phyloP scores from a whole-genome alignment of 2,797 vertebrate genomes.

The Rhodeus uyekii region DNA sequence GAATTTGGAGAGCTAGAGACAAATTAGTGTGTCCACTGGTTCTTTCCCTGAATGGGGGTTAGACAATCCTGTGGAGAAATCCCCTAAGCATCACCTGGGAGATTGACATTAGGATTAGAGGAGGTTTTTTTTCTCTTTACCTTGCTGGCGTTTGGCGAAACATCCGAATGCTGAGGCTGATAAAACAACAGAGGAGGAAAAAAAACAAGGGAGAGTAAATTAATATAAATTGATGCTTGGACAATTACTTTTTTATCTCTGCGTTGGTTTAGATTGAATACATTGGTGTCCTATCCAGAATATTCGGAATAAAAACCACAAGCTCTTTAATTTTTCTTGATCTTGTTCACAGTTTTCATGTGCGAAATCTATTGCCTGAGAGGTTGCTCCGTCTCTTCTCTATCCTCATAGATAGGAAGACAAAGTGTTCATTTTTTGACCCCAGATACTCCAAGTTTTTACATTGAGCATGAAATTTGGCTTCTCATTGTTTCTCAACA shows the following conservation, averaged over 20 bases:
- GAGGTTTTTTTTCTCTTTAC: conserved; percentile 12
- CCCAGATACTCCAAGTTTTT: conserved; percentile 31
- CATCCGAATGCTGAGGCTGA: conserved; percentile 37
- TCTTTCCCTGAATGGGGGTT: conserved; percentile 58
- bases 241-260: conserved; percentile 24
- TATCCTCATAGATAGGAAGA: background rate
- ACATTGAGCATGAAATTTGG: conserved; percentile 50
- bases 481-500: conserved; percentile 46
- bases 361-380: background rate
- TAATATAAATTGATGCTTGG: conserved; percentile 39
- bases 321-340: background rate
- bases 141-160: conserved; percentile 48
- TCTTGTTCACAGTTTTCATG: background rate
- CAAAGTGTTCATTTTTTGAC: conserved; percentile 47
- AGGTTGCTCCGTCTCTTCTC: background rate
- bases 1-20: conserved; percentile 36
- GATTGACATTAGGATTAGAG: conserved; percentile 69
- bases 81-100: conserved; percentile 50
- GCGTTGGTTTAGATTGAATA: background rate
- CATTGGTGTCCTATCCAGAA: background rate
- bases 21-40: conserved; percentile 61
- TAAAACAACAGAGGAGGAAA: conserved; percentile 52
- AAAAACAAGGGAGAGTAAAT: conserved; percentile 10
- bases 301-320: background rate
- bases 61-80: conserved; percentile 57